Evolutionary conservation across 2,113 vertebrate species (phyloP).

Genomic region (Epinephelus moara): DNA sequence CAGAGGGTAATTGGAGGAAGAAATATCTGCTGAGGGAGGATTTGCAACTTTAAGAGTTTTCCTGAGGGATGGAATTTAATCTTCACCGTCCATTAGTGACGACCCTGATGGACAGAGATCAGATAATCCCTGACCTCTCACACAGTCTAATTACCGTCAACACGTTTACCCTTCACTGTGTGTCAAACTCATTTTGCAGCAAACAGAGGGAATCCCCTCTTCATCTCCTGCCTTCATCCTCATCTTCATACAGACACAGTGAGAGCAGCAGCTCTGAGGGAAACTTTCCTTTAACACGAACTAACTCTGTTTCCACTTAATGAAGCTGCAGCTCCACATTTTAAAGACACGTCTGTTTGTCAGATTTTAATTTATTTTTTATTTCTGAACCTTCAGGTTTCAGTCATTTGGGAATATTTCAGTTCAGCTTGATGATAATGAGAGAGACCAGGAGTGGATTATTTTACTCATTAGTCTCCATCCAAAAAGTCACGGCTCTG

Average conservation of each 20-base stretch:
- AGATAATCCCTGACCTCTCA: conserved; percentile 44
- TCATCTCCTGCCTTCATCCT: not conserved
- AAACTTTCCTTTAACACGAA: not conserved
- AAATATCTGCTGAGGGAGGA: conserved; percentile 20
- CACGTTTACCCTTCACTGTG: conserved; percentile 2
- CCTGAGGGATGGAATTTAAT: conserved; percentile 21
- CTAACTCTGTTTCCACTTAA: not conserved
- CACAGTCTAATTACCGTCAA: conserved; percentile 47
- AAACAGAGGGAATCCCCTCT: not conserved
- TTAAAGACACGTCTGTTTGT: not conserved
- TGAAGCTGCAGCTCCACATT: not conserved
- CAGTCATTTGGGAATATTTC: no score
- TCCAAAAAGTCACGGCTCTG: no score
- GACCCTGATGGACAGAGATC: conserved; percentile 37
- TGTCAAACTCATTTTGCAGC: conserved; percentile 45
- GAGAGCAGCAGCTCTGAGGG: no score
- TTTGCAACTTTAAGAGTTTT: conserved; percentile 37
- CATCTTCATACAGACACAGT: not conserved
- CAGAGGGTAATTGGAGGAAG: conserved; percentile 67
- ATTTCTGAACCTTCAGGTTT: not conserved
- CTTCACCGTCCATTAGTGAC: conserved; percentile 15
- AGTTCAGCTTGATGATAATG: not conserved
- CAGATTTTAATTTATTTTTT: not conserved
- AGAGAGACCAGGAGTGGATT: not conserved
- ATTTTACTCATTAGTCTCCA: not conserved